Evolutionary conservation across 2,888 invertebrate genomes (phyloP).

Genomic region (Lagria hirta): DNA sequence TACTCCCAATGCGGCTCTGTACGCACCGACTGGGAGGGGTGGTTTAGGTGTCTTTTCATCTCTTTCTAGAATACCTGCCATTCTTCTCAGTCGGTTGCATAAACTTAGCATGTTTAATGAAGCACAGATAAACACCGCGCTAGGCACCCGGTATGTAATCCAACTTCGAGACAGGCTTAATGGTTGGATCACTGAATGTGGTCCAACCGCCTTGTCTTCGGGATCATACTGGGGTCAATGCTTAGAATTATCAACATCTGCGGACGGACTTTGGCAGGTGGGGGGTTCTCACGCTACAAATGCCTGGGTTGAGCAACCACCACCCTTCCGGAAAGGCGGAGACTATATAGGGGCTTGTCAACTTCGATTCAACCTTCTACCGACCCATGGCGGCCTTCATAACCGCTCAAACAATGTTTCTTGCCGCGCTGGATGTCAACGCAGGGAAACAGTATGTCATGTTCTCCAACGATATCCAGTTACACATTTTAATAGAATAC

Average conservation of each 20-base stretch:
- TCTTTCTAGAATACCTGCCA: no score
- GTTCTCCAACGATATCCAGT: conserved; percentile 33
- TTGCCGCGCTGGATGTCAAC: no score
- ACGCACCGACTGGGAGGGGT: no score
- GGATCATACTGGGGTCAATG: not conserved
- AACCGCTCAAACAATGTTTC: no score
- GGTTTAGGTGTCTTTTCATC: no score
- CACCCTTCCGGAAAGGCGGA: no score
- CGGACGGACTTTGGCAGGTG: not conserved
- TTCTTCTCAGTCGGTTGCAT: no score
- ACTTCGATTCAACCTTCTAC: no score
- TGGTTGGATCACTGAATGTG: no score
- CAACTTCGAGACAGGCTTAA: not conserved
- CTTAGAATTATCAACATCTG: not conserved
- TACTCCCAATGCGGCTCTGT: not conserved
- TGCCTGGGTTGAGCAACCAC: not conserved
- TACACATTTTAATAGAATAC: conserved; percentile 24
- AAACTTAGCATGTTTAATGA: not conserved
- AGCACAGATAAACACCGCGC: not conserved
- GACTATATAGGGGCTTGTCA: conserved; percentile 35
- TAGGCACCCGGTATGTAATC: not conserved
- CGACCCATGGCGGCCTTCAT: no score
- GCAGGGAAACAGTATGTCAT: conserved; percentile 24
- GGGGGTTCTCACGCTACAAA: not conserved
- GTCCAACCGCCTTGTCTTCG: no score